Conservation (phyloP, 2,113 vertebrate species). For the Beaufortia kweichowensis region DNA sequence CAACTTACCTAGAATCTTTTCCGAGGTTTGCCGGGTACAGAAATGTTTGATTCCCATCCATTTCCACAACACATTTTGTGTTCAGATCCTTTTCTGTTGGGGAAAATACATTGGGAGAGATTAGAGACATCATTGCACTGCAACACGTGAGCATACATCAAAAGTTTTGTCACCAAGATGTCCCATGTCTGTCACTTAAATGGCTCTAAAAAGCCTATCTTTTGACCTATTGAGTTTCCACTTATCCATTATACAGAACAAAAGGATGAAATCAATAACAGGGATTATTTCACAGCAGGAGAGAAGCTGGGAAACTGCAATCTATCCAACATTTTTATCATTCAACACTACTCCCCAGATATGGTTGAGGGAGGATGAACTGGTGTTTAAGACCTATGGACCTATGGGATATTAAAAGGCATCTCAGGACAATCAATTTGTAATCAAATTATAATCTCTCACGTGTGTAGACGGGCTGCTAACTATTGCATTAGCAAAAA, state of each 20-base stretch:
- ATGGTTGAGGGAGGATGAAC: neutral
- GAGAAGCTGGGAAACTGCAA: neutral
- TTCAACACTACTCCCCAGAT: neutral
- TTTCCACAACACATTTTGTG: slow-evolving; percentile 96
- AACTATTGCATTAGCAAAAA: slow-evolving; percentile 25
- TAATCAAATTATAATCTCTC: neutral
- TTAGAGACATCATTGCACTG: neutral
- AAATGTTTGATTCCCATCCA: slow-evolving; percentile 91
- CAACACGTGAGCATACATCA: too few species aligned
- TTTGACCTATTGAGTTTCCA: neutral
- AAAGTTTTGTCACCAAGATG: neutral
- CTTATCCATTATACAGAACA: neutral
- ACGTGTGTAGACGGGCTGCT: slow-evolving; percentile 8
- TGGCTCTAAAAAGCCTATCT: neutral
- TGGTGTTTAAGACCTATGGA: neutral
- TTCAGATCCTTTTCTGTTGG: slow-evolving; percentile 92
- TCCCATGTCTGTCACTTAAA: neutral
- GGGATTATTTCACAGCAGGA: neutral
- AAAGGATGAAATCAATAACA: slow-evolving; percentile 1
- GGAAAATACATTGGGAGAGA: slow-evolving; percentile 48
- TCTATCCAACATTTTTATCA: slow-evolving; percentile 5
- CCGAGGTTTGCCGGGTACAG: slow-evolving; percentile 81
- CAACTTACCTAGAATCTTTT: slow-evolving; percentile 75
- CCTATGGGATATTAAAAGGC: neutral
- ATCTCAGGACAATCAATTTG: slow-evolving; percentile 1